phyloP scores from a whole-genome alignment of 2,888 invertebrate genomes.

The Cremastobaeus sp. region DNA sequence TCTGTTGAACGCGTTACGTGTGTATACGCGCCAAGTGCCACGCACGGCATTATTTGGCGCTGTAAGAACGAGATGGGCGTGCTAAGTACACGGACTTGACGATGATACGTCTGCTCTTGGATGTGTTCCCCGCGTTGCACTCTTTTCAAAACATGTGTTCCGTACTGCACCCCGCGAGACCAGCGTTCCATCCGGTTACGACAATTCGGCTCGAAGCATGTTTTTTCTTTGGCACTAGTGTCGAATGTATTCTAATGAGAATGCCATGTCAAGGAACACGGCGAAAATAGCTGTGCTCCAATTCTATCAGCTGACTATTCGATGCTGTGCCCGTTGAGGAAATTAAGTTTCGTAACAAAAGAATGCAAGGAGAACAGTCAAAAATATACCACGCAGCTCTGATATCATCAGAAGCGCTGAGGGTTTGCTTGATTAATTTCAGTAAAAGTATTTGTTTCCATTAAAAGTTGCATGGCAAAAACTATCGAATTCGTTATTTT shows the following conservation, averaged over 20 bases:
- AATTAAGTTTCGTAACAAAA: constrained; percentile 34
- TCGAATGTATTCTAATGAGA: constrained; percentile 36
- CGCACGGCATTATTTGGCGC: constrained; percentile 59
- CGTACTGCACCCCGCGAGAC: constrained; percentile 41
- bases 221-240: constrained; percentile 40
- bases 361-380: constrained; percentile 21
- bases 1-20: constrained; percentile 42
- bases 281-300: constrained; percentile 51
- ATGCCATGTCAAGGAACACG: constrained; percentile 37
- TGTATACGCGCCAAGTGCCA: constrained; percentile 49
- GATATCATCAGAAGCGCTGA: too few relatives aligned
- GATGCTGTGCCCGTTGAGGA: constrained; percentile 9
- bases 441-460: too few relatives aligned
- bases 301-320: constrained; percentile 51
- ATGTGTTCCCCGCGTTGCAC: constrained; percentile 35
- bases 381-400: constrained; percentile 29
- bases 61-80: constrained; percentile 62
- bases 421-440: too few relatives aligned
- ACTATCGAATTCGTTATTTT: too few relatives aligned
- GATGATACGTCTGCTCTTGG: constrained; percentile 51
- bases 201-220: constrained; percentile 18
- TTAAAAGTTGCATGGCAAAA: too few relatives aligned
- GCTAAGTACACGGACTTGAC: constrained; percentile 46
- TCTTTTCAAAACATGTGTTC: constrained; percentile 59
- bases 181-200: constrained; percentile 51